Conservation (phyloP, 2,888 invertebrate species). For the Trachelus troglodyta region DNA sequence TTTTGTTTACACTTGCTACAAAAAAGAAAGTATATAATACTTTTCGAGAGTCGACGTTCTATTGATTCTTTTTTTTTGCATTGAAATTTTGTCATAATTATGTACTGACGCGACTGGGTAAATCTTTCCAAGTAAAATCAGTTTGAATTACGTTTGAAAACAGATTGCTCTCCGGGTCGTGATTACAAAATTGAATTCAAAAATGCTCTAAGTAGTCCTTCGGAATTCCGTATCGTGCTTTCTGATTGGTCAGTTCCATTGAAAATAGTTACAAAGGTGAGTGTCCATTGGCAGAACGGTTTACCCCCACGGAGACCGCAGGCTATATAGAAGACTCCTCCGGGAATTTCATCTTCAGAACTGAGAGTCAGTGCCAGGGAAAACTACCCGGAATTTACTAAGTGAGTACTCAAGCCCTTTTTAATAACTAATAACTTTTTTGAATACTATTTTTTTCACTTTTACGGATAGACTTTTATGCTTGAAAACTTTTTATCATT, state of each 20-base stretch:
- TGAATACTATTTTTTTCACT: background rate
- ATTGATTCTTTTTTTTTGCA: background rate
- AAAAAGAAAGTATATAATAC: background rate
- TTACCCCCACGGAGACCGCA: conserved; percentile 54
- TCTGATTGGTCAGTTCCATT: conserved; percentile 52
- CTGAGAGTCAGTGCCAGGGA: conserved; percentile 63
- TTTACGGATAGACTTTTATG: background rate
- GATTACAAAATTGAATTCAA: conserved; percentile 20
- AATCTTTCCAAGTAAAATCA: background rate
- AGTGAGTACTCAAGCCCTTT: conserved; percentile 50
- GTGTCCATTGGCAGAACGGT: conserved; percentile 56
- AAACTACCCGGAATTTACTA: conserved; percentile 50
- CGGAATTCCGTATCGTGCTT: background rate
- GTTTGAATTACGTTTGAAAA: background rate
- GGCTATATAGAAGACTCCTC: conserved; percentile 65
- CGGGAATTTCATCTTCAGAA: conserved; percentile 64
- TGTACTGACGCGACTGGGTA: background rate
- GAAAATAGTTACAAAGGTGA: conserved; percentile 56
- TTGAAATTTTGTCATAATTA: background rate
- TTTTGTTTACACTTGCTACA: background rate
- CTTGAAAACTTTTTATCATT: background rate
- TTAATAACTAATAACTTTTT: background rate
- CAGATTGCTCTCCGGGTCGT: background rate
- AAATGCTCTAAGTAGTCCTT: conserved; percentile 20
- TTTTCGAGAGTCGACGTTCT: background rate